phyloP scores from a whole-genome alignment of 2,888 invertebrate species.

The Gastrophysa polygoni region DNA sequence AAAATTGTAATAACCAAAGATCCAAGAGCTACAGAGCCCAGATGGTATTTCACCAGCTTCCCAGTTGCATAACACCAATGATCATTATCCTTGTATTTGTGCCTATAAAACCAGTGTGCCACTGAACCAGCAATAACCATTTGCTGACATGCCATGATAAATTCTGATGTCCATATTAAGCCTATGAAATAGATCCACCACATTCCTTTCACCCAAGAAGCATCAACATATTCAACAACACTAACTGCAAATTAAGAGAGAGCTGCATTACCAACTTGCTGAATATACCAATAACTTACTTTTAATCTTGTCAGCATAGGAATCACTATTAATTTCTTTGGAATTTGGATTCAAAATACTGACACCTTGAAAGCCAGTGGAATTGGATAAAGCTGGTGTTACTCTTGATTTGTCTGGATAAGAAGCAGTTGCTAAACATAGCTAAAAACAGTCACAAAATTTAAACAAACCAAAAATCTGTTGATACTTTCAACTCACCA shows the following conservation, averaged over 20 bases:
- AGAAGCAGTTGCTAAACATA: slow-evolving; percentile 84
- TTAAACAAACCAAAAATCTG: not conserved
- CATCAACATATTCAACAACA: slow-evolving; percentile 75
- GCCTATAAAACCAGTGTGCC: slow-evolving; percentile 92
- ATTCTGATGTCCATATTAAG: slow-evolving; percentile 92
- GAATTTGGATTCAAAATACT: slow-evolving; percentile 6
- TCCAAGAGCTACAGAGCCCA: slow-evolving; percentile 95
- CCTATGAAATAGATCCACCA: slow-evolving; percentile 94
- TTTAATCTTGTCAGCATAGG: slow-evolving; percentile 43
- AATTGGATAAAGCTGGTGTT: slow-evolving; percentile 28
- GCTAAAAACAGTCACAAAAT: slow-evolving; percentile 53
- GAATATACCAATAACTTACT: slow-evolving; percentile 36
- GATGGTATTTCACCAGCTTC: slow-evolving; percentile 83
- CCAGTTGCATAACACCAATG: slow-evolving; percentile 76
- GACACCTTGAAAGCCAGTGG: slow-evolving; percentile 15
- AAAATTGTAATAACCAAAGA: slow-evolving; percentile 92
- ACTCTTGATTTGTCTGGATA: slow-evolving; percentile 58
- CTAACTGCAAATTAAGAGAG: slow-evolving; percentile 60
- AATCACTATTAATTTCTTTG: slow-evolving; percentile 33
- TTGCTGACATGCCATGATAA: slow-evolving; percentile 92
- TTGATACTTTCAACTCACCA: slow-evolving; percentile 64
- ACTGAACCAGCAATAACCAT: slow-evolving; percentile 94
- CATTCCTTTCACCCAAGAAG: slow-evolving; percentile 85
- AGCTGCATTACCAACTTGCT: not conserved
- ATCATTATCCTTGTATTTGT: slow-evolving; percentile 69